phyloP scores from a whole-genome alignment of 2,113 vertebrate species.

The Melanocharis versteri region DNA sequence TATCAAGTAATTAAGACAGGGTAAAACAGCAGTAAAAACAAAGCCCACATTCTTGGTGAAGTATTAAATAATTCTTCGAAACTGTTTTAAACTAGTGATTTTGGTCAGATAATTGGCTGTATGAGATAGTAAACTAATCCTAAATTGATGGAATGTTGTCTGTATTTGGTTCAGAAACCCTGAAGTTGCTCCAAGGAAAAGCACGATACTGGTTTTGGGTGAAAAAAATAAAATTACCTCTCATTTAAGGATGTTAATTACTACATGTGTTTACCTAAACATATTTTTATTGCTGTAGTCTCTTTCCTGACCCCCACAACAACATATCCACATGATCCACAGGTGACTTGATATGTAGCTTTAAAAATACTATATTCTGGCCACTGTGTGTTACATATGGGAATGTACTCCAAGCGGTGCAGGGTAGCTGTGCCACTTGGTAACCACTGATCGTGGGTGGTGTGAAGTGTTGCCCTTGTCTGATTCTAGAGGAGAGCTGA shows the following conservation, averaged over 20 bases:
- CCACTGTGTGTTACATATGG: accelerated
- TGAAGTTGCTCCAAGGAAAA: background rate
- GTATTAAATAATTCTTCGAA: background rate
- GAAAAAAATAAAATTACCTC: background rate
- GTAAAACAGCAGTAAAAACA: background rate
- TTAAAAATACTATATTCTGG: background rate
- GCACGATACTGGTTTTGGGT: background rate
- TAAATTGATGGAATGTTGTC: background rate
- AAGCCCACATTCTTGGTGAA: background rate
- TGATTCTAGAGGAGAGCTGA: background rate
- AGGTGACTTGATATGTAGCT: accelerated
- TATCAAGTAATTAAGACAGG: background rate
- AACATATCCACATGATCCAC: background rate
- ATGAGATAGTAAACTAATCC: background rate
- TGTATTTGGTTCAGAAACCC: background rate
- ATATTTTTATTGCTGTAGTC: background rate
- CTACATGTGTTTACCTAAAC: background rate
- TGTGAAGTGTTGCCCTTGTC: background rate
- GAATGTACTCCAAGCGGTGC: background rate
- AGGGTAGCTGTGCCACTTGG: background rate
- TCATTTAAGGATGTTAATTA: background rate
- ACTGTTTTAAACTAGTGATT: background rate
- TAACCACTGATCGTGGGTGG: accelerated
- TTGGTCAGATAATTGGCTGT: background rate
- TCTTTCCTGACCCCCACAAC: background rate